These are phyloP conservation scores for Copsychus sechellarum DNA, from an alignment of 2,113 vertebrate genomes.

Conservation along the genomic window DNA sequence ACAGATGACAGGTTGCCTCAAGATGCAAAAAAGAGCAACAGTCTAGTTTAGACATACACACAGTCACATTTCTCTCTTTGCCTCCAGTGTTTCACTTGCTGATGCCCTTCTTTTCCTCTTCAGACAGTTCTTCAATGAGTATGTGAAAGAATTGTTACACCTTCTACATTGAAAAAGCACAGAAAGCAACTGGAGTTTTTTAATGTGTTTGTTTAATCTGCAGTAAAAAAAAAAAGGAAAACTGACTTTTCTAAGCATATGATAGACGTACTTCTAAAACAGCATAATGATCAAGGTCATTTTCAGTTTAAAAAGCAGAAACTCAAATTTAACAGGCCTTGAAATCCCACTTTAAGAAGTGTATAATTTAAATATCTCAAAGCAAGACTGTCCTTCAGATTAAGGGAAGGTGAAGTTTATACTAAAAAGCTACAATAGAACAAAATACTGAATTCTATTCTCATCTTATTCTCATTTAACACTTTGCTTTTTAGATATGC, in stretches of 20 bases:
- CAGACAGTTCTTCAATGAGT: background rate
- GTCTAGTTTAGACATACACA: background rate
- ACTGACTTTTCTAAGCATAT: conserved; percentile 5
- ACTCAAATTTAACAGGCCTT: conserved; percentile 34
- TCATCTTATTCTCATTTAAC: conserved; percentile 40
- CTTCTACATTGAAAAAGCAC: background rate
- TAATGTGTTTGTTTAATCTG: conserved; percentile 51
- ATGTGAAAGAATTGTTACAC: background rate
- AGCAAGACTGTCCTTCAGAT: conserved; percentile 18
- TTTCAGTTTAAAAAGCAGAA: conserved; percentile 35
- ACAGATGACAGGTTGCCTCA: background rate
- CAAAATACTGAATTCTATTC: conserved; percentile 38
- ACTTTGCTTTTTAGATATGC: conserved; percentile 38
- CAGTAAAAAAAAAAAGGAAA: conserved; percentile 24
- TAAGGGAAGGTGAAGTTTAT: conserved; percentile 40
- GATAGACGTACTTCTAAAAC: conserved; percentile 27
- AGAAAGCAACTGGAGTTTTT: background rate
- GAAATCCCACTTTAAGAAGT: conserved; percentile 42
- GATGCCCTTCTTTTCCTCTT: background rate
- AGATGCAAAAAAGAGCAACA: background rate
- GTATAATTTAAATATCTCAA: conserved; percentile 50
- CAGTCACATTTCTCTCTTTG: background rate
- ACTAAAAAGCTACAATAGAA: background rate
- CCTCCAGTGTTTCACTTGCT: background rate
- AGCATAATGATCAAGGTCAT: conserved; percentile 32